These are phyloP conservation scores for Callaeas wilsoni DNA, from an alignment of 2,113 vertebrate species.

Conservation along the genomic window DNA sequence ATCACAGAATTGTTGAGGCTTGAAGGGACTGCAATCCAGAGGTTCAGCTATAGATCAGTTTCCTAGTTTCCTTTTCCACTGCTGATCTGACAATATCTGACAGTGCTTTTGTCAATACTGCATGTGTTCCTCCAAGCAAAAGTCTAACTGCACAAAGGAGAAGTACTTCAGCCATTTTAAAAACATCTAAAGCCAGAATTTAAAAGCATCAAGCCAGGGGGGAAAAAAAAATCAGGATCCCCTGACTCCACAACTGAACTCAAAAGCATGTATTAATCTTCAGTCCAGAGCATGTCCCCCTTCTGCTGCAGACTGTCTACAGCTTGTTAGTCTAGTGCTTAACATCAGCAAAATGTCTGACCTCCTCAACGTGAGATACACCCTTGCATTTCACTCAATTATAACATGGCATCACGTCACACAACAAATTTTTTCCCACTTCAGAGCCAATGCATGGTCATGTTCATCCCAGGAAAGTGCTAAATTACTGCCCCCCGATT, in stretches of 20 bases:
- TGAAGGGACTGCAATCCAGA: background rate
- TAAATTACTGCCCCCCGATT: background rate
- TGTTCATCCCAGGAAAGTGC: background rate
- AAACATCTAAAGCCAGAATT: background rate
- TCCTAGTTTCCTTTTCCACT: background rate
- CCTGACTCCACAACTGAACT: background rate
- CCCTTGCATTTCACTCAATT: background rate
- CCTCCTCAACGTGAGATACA: background rate
- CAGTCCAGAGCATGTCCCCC: background rate
- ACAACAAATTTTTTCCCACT: background rate
- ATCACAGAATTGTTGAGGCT: background rate
- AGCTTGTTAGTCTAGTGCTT: background rate
- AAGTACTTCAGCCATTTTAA: background rate
- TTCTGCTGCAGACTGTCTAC: background rate
- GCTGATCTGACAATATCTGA: background rate
- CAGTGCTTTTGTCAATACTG: background rate
- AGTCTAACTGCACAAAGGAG: background rate
- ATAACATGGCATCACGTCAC: background rate
- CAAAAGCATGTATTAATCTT: background rate
- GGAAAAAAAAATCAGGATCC: background rate
- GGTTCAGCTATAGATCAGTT: background rate
- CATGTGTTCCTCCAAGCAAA: background rate
- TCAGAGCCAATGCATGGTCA: rapidly evolving
- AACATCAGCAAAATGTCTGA: background rate
- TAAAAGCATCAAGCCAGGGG: background rate